phyloP scores from a whole-genome alignment of 1,140 invertebrate species.

The Rhagoletis pomonella region DNA sequence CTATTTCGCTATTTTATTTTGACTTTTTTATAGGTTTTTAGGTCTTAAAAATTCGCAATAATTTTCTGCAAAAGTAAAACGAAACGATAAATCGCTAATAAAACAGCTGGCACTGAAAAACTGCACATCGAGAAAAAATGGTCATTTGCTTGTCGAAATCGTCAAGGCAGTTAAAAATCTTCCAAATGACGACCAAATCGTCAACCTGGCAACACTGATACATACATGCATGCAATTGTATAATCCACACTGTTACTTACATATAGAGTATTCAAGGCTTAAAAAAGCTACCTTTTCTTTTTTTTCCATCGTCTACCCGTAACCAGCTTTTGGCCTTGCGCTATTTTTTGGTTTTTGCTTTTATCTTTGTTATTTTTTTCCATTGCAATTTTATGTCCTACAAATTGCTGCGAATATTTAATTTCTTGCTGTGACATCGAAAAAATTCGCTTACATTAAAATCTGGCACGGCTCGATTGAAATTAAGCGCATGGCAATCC shows the following conservation, averaged over 20 bases:
- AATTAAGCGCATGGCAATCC: neutral
- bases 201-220: too few species aligned
- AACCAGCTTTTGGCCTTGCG: neutral
- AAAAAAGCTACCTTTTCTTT: neutral
- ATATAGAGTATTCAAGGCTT: neutral
- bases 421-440: neutral
- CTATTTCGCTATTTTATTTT: too few species aligned
- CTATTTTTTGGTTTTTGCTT: neutral
- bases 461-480: neutral
- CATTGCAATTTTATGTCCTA: neutral
- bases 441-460: slow-evolving; percentile 13
- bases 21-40: too few species aligned
- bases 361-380: neutral
- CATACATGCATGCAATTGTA: neutral
- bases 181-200: too few species aligned
- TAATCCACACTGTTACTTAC: neutral
- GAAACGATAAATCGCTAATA: too few species aligned
- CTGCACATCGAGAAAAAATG: too few species aligned
- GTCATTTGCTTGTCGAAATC: too few species aligned
- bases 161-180: too few species aligned
- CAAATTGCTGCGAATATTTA: slow-evolving; percentile 14
- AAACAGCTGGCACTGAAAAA: too few species aligned
- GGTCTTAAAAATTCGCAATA: too few species aligned
- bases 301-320: neutral
- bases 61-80: too few species aligned